Evolutionary conservation across 2,113 vertebrate species (phyloP), one percentile per base, ranked within the genome.

Genomic region (Leptocoma aspasia): DNA sequence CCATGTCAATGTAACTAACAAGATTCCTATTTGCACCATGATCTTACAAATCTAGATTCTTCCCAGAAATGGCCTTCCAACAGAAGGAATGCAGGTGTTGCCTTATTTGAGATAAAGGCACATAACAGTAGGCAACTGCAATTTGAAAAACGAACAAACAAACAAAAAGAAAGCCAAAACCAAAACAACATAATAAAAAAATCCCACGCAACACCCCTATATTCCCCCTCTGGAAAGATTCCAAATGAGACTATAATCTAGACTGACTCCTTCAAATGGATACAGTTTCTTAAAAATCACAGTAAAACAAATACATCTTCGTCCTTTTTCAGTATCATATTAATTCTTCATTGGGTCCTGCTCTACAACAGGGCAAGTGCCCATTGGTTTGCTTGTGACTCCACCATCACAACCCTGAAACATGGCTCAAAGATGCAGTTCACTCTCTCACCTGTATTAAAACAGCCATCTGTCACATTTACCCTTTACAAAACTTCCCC

Each of bases 131-230:
- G 14, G 30, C 3, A 89, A 52, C 6, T 35, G 11, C 10, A 85
- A 44, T 41, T n/a, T n/a, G n/a, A n/a, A n/a, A n/a, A n/a, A n/a
- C n/a, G n/a, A n/a, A n/a, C n/a, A n/a, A n/a, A n/a, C n/a, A n/a
- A 28, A 61, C 27, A 69, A 30, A 9, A 44, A 14, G n/a, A n/a
- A n/a, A n/a, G n/a, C 21, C 9, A 49, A 56, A 52, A 22, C 9
- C 21, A 7, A 21, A 47, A 24, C 41, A 35, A 24, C 4, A 26
- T 15, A 61, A 39, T 10, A 16, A 37, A 37, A 31, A 53, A 15
- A 26, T 23, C 8, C 3, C 10, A 7, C 7, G 1, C 4, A 11
- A 16, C 10, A 12, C 1, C 1, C 3, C 16, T 63, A 0, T 41
- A 37, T 49, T 49, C 5, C 5, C 2, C 7, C 17, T 64, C 26